These are phyloP conservation scores for Alectoris magna DNA, from an alignment of 2,797 vertebrate genomes.

Conservation along the genomic window DNA sequence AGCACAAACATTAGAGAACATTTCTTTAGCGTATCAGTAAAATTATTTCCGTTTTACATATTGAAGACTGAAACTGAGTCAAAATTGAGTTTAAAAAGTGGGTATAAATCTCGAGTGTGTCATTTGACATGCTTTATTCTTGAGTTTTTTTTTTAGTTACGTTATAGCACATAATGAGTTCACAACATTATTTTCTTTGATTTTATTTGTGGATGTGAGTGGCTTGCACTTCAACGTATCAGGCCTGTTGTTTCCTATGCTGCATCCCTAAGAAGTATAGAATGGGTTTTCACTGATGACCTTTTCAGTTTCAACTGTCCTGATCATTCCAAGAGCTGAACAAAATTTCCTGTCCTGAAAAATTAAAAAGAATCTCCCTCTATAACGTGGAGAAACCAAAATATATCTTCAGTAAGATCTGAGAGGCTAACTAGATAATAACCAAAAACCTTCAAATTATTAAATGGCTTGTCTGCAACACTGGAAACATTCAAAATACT, in stretches of 20 bases:
- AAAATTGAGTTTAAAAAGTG: background rate
- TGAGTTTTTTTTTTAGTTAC: background rate
- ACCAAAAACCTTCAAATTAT: accelerated
- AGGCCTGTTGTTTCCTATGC: background rate
- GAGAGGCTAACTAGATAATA: background rate
- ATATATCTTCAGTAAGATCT: background rate
- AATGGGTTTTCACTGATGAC: background rate
- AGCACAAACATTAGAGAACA: background rate
- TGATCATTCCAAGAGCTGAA: background rate
- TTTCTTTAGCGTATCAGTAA: background rate
- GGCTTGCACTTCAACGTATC: background rate
- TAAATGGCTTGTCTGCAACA: background rate
- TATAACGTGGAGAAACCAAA: background rate
- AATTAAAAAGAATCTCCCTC: background rate
- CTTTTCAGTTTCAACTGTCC: background rate
- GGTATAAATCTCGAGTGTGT: background rate
- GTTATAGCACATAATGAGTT: background rate
- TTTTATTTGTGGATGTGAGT: background rate
- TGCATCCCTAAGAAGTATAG: background rate
- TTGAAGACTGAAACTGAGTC: background rate
- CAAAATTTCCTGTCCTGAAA: background rate
- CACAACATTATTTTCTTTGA: background rate
- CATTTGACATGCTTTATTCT: background rate
- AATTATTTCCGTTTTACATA: background rate
- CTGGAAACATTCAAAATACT: background rate